Evolutionary conservation across 1,140 invertebrate species (phyloP).

Genomic region (Littorina saxatilis): DNA sequence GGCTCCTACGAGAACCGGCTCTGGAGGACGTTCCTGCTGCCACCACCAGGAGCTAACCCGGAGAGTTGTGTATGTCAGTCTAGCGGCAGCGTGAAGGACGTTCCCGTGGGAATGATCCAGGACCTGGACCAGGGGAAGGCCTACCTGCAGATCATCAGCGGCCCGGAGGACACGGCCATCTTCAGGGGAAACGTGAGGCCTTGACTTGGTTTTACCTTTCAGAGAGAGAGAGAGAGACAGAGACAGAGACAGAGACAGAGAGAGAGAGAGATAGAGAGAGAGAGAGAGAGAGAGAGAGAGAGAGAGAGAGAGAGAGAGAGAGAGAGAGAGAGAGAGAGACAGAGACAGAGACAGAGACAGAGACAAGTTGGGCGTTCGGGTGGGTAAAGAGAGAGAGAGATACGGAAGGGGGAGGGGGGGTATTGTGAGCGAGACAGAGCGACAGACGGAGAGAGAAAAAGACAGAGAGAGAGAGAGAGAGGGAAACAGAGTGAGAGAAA

Average conservation of each 20-base stretch:
- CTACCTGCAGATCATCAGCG: constrained; percentile 31
- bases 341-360: background rate
- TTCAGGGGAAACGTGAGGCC: constrained; percentile 43
- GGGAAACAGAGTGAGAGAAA: too few species aligned
- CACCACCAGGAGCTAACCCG: too few species aligned
- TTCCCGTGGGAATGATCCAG: constrained; percentile 28
- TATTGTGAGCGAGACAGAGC: too few species aligned
- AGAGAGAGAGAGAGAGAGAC: background rate
- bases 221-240: too few species aligned
- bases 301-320: too few species aligned
- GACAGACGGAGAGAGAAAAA: too few species aligned
- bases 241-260: too few species aligned
- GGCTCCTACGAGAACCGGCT: constrained; percentile 41
- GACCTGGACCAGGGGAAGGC: constrained; percentile 45
- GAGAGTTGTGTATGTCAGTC: constrained; percentile 22
- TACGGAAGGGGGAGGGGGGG: too few species aligned
- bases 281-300: too few species aligned
- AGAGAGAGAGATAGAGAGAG: too few species aligned
- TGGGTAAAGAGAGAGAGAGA: background rate
- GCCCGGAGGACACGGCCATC: constrained; percentile 9
- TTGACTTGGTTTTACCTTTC: background rate
- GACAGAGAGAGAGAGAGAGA: too few species aligned
- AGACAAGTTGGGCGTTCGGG: background rate
- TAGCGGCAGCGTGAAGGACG: constrained; percentile 28
- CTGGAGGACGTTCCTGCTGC: constrained; percentile 13